A percentile compares a stretch with the other conserved stretches of the same genome.
Conservation (phyloP, 2,113 vertebrate species). For the Eublepharis macularius region DNA sequence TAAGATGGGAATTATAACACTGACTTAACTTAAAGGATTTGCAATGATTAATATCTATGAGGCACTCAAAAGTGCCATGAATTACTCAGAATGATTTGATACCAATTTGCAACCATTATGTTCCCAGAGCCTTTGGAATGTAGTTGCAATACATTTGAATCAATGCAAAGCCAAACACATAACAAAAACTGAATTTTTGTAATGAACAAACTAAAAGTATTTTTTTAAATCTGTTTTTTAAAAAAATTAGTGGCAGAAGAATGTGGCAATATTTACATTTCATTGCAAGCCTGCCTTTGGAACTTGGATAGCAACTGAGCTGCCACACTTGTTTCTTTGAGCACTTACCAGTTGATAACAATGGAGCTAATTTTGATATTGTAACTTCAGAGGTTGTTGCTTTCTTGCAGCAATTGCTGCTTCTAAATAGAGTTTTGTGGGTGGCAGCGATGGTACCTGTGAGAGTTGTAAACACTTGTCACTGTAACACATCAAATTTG, state of each 20-base stretch:
- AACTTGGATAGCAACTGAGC: conserved; percentile 58
- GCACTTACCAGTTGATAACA: not conserved
- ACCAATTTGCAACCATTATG: not conserved
- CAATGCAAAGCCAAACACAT: not conserved
- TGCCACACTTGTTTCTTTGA: not conserved
- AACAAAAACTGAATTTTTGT: not conserved
- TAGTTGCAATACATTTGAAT: not conserved
- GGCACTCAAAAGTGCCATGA: not conserved
- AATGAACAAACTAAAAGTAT: not conserved
- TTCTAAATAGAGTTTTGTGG: conserved; percentile 73
- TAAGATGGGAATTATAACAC: not conserved
- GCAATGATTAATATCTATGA: not conserved
- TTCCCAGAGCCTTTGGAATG: not conserved
- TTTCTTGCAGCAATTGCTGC: conserved; percentile 66
- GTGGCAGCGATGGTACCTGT: conserved; percentile 63
- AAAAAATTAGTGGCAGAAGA: conserved; percentile 55
- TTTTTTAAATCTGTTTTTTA: not conserved
- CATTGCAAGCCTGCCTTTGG: conserved; percentile 67
- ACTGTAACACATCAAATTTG: conserved; percentile 68
- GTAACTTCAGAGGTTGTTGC: conserved; percentile 71
- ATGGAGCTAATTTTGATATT: conserved; percentile 68
- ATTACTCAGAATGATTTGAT: not conserved
- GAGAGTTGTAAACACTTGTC: conserved; percentile 75
- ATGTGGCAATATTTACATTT: conserved; percentile 73
- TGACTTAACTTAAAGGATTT: not conserved